Evolutionary conservation across 2,113 vertebrate genomes (phyloP).

Genomic region (Felis chaus): DNA sequence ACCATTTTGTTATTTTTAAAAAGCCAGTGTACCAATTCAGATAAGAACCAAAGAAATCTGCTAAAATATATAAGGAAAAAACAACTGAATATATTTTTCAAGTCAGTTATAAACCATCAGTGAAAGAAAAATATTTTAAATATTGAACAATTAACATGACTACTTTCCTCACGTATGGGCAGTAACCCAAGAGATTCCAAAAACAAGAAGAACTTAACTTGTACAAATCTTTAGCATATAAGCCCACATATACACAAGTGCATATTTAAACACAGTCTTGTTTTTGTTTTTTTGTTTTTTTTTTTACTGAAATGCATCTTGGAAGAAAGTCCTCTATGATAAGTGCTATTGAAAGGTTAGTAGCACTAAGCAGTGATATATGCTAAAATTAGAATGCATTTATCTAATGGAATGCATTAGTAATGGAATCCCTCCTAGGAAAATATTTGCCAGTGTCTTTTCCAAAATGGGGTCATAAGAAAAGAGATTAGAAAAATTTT

Average conservation of each 20-base stretch:
- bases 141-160: not conserved
- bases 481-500: slow-evolving; percentile 61
- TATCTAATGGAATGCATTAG: too few relatives aligned
- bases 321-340: not conserved
- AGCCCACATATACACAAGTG: not conserved
- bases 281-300: not conserved
- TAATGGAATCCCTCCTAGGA: not conserved
- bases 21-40: not conserved
- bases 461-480: slow-evolving; percentile 2
- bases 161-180: not conserved
- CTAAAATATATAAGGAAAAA: not conserved
- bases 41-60: not conserved
- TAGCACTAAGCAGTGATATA: not conserved
- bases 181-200: not conserved
- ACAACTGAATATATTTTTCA: not conserved
- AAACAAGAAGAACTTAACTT: not conserved
- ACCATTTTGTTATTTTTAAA: not conserved
- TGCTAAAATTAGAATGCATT: not conserved
- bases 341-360: slow-evolving; percentile 31
- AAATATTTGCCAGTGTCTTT: slow-evolving; percentile 2
- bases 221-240: not conserved
- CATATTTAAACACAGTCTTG: not conserved
- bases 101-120: slow-evolving; percentile 8
- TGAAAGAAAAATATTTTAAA: slow-evolving; percentile 31
- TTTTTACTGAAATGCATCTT: slow-evolving; percentile 18